Evolutionary conservation across 2,888 invertebrate species (phyloP).

Genomic region (Habrosyne pyritoides): DNA sequence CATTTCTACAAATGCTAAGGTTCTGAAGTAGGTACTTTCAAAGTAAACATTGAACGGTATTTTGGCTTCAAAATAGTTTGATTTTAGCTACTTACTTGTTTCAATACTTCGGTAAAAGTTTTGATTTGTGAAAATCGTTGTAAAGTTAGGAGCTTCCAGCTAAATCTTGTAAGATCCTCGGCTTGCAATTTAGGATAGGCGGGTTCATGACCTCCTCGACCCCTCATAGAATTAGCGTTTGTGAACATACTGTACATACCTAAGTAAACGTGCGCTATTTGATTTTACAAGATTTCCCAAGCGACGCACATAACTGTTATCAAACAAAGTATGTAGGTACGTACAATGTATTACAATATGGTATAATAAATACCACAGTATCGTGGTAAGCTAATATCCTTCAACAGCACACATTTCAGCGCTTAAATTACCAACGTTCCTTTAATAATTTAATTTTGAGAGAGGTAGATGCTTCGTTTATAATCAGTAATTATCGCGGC

Average conservation of each 20-base stretch:
- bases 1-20: too few relatives aligned
- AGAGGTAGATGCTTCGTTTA: constrained; percentile 23
- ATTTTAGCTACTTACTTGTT: too few relatives aligned
- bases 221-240: constrained; percentile 6
- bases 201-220: constrained; percentile 2
- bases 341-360: neutral
- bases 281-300: constrained; percentile 46
- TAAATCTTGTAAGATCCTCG: neutral
- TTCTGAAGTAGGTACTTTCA: too few relatives aligned
- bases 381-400: constrained; percentile 3
- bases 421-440: constrained; percentile 23
- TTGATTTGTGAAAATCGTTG: neutral
- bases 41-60: neutral
- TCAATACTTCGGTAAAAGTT: neutral
- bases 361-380: neutral
- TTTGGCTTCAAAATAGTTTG: neutral
- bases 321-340: neutral
- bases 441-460: constrained; percentile 35
- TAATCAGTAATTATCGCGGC: constrained; percentile 37
- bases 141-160: neutral
- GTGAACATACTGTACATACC: constrained; percentile 9
- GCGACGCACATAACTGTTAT: constrained; percentile 18
- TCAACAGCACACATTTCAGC: neutral
- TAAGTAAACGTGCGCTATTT: constrained; percentile 30
- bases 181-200: neutral